Percentiles rank a stretch among this genome's conserved stretches.
Conservation (phyloP, 1,140 invertebrate genomes). For the Drosophila tropicalis region DNA sequence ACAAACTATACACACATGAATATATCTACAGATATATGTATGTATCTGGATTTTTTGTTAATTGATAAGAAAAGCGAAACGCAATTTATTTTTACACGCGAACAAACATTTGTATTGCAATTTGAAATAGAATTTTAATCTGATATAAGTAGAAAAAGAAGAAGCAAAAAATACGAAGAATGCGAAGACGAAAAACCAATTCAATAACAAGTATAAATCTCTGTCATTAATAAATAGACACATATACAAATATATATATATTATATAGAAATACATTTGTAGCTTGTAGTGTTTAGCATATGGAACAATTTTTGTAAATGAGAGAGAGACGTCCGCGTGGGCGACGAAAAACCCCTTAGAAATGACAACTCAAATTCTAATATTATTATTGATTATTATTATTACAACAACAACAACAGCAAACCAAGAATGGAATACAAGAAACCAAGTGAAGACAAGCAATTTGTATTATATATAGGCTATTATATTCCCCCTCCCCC, state of each 20-base stretch:
- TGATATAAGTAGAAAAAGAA: conserved; percentile 35
- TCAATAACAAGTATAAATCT: conserved; percentile 43
- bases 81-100: conserved; percentile 20
- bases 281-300: conserved; percentile 44
- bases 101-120: conserved; percentile 38
- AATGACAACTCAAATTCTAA: conserved; percentile 82
- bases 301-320: conserved; percentile 58
- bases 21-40: neutral
- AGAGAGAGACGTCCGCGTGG: conserved; percentile 40
- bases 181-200: conserved; percentile 7
- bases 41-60: neutral
- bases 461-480: conserved; percentile 75
- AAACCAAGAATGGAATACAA: neutral
- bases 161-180: conserved; percentile 17
- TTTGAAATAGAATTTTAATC: conserved; percentile 45
- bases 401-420: neutral
- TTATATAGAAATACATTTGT: conserved; percentile 42
- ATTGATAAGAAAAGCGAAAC: conserved; percentile 20
- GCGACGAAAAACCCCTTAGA: conserved; percentile 58
- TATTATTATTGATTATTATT: conserved; percentile 58
- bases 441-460: conserved; percentile 70
- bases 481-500: conserved; percentile 12
- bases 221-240: conserved; percentile 32
- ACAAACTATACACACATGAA: conserved; percentile 2
- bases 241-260: neutral